phyloP scores from a whole-genome alignment of 2,797 vertebrate genomes.

The Sebastes matsubarae region DNA sequence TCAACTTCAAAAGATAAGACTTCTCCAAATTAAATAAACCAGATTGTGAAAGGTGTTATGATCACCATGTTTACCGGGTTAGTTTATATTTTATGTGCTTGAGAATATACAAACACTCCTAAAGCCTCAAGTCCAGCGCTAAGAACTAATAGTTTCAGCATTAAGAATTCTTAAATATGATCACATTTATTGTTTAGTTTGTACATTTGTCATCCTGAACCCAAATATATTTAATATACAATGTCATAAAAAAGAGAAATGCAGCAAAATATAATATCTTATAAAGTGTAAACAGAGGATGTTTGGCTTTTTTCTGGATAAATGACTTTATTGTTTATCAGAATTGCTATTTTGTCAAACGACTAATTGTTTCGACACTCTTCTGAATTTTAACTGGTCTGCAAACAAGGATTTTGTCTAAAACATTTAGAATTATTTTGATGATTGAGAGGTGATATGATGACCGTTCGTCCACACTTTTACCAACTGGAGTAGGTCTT shows the following conservation, averaged over 20 bases:
- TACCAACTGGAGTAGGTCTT: background rate
- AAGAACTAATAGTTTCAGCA: background rate
- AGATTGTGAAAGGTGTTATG: background rate
- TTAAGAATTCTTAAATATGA: background rate
- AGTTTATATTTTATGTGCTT: background rate
- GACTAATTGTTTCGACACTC: background rate
- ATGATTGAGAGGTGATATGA: background rate
- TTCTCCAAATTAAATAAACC: background rate
- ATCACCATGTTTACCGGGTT: background rate
- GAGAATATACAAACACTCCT: background rate
- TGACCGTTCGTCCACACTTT: background rate
- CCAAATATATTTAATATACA: background rate
- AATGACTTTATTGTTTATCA: no score
- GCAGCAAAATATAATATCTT: background rate
- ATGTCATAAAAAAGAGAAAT: background rate
- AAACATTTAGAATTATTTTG: background rate
- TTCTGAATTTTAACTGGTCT: background rate
- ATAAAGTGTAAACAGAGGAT: background rate
- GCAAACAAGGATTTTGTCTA: background rate
- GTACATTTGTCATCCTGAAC: background rate
- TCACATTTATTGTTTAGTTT: background rate
- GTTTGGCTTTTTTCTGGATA: background rate
- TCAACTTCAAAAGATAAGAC: background rate
- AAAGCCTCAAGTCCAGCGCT: background rate
- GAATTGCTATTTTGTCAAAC: background rate